Conservation (phyloP, 1,140 invertebrate species). For the Heterodera schachtii region DNA sequence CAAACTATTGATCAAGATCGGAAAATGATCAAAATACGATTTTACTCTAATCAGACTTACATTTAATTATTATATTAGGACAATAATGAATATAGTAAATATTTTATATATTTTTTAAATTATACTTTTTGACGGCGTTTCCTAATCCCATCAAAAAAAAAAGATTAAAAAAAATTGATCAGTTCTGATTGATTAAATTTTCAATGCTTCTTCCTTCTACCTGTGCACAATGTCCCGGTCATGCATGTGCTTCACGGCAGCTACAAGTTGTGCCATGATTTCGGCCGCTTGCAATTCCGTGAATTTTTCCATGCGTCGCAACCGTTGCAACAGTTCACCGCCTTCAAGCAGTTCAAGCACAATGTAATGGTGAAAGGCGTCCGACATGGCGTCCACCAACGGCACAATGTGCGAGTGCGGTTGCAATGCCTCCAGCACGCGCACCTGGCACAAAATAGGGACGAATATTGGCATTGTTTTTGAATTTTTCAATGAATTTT, state of each 20-base stretch:
- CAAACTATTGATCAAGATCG: no score
- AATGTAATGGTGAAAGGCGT: constrained; percentile 71
- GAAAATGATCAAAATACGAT: no score
- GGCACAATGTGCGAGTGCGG: constrained; percentile 85
- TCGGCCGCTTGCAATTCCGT: constrained; percentile 74
- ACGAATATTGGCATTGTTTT: neutral
- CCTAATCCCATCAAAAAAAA: no score
- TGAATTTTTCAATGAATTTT: no score
- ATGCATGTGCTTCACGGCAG: constrained; percentile 82
- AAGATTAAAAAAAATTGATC: no score
- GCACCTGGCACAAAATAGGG: constrained; percentile 9
- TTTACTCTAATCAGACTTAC: no score
- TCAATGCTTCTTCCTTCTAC: neutral
- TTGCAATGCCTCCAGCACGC: constrained; percentile 78
- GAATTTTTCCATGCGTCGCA: constrained; percentile 73
- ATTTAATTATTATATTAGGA: no score
- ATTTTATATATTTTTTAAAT: no score
- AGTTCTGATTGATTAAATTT: neutral
- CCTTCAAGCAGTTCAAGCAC: constrained; percentile 77
- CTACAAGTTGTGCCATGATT: constrained; percentile 78
- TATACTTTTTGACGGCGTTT: no score
- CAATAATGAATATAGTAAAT: no score
- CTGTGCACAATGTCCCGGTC: constrained; percentile 77
- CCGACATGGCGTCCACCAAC: constrained; percentile 79
- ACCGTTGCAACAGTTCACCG: constrained; percentile 80